Evolutionary conservation across 2,113 vertebrate genomes (phyloP), one percentile per base, ranked within the genome.

Genomic region (Colossoma macropomum): DNA sequence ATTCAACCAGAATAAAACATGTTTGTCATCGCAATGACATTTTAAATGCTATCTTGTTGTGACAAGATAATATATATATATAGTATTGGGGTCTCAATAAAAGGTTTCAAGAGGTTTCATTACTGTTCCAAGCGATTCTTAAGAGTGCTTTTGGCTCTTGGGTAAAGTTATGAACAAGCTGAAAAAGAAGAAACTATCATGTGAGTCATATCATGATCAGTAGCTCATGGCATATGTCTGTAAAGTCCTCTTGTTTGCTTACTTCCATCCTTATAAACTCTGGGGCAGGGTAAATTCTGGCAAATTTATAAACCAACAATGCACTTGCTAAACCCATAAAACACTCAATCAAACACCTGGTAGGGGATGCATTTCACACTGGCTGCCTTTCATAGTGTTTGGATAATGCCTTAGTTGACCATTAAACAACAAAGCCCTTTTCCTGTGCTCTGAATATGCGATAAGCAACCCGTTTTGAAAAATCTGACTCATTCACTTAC

Each of bases 221-320:
- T 32, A 69, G 30, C 66, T 21, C 21, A 65, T n/a, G 1, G 69
- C 41, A 32, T 32, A 69, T 50, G 41, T 56, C 52, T 6, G 62
- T 80, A 77, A 66, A 66, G 38, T 76, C 30, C 23, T 76, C 19
- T 79, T 34, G 60, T 73, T 80, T 80, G 34, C 71, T 75, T n/a
- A 77, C 54, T 76, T 77, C 72, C 15, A 65, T 52, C 38, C 38
- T 79, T n/a, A 76, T 71, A 54, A 83, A 80, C 45, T 71, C 17
- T 13, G 23, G 50, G 32, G 25, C 28, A 30, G 50, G 16, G 23
- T 82, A 75, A 68, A 68, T 56, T 75, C 34, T 82, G 48, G 17
- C 62, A 45, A 50, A 27, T 82, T 80, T 83, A 75, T 73, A 72
- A 72, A 83, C 75, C 65, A 80, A 76, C 65, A 75, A 74, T 54